Conservation (phyloP, 2,888 invertebrate species). For the Crematogaster levior region DNA sequence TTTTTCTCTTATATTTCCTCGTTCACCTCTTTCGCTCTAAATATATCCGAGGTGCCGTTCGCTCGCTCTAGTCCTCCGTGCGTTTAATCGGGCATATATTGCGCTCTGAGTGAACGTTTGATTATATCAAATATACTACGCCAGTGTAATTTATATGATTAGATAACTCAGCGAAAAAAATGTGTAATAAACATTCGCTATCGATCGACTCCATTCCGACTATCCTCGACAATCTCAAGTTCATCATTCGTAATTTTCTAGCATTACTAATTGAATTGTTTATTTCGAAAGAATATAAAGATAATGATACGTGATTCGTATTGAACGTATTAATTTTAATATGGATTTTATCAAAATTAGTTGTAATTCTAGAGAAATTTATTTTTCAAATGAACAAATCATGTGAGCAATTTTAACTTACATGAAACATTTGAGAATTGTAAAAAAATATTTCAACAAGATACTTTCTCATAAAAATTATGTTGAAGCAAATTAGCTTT, state of each 20-base stretch:
- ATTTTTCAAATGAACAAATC: neutral
- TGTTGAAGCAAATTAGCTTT: neutral
- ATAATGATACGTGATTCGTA: neutral
- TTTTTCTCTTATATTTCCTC: constrained; percentile 23
- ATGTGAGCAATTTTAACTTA: neutral
- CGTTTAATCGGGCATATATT: constrained; percentile 24
- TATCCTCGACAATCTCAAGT: neutral
- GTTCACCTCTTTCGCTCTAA: constrained; percentile 44
- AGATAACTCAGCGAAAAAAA: neutral
- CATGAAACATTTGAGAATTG: neutral
- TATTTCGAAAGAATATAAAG: neutral
- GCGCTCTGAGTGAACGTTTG: constrained; percentile 11
- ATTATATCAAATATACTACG: constrained; percentile 16
- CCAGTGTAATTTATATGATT: constrained; percentile 12
- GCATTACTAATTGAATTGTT: constrained; percentile 11
- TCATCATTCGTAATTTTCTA: neutral
- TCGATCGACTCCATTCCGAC: neutral
- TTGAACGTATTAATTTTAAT: constrained; percentile 4
- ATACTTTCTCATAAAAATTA: neutral
- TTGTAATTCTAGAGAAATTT: neutral
- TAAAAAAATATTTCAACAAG: neutral
- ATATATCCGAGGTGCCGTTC: constrained; percentile 40
- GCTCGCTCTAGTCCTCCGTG: neutral
- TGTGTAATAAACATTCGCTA: neutral
- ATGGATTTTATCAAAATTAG: neutral